phyloP scores from a whole-genome alignment of 2,797 vertebrate species.

The Phoebastria nigripes region DNA sequence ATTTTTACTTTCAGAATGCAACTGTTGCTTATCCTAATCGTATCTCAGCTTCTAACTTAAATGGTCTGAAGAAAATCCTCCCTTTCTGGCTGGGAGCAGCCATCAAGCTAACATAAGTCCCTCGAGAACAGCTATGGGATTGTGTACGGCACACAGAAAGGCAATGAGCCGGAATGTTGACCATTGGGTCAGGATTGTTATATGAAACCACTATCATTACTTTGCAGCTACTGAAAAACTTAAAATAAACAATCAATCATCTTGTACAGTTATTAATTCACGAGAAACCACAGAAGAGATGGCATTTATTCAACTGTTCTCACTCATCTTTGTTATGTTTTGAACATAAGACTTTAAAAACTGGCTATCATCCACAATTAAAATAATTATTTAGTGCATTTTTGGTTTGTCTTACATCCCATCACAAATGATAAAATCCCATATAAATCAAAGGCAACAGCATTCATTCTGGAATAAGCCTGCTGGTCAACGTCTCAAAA shows the following conservation, averaged over 20 bases:
- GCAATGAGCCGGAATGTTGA: neutral
- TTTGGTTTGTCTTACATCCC: neutral
- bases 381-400: neutral
- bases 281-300: neutral
- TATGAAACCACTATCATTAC: neutral
- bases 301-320: neutral
- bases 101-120: neutral
- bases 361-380: neutral
- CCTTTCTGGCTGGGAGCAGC: neutral
- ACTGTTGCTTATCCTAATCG: neutral
- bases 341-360: neutral
- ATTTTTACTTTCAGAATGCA: neutral
- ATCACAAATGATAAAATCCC: neutral
- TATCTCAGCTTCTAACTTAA: neutral
- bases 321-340: neutral
- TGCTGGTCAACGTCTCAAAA: neutral
- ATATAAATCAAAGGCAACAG: neutral
- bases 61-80: neutral
- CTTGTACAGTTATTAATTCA: neutral
- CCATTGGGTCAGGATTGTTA: neutral
- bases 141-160: neutral
- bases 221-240: neutral
- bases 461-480: neutral
- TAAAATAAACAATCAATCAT: neutral
- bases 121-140: neutral